A percentile compares a stretch with the other conserved stretches of the same genome.
Conservation (phyloP, 2,797 vertebrate species). For the Diplodus sargus region DNA sequence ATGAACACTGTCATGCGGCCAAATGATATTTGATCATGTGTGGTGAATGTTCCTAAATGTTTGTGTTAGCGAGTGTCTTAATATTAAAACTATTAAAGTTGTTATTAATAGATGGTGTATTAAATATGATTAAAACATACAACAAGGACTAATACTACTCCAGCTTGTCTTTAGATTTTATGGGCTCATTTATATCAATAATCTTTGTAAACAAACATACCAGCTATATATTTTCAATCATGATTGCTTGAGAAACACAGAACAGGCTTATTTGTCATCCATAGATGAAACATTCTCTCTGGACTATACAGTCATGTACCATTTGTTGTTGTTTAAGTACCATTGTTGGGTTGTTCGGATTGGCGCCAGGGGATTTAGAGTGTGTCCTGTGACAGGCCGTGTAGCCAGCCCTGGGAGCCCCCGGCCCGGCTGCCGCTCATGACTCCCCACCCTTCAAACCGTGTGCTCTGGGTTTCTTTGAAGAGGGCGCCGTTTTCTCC, state of each 20-base stretch:
- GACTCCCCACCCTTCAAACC: constrained; percentile 12
- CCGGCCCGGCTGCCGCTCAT: not conserved
- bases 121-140: not conserved
- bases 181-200: not conserved
- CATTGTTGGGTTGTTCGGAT: not conserved
- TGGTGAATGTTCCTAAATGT: not conserved
- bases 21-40: not conserved
- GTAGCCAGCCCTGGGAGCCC: not conserved
- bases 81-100: not conserved
- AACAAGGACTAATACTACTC: not conserved
- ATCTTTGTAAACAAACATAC: not conserved
- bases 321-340: not conserved
- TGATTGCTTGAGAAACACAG: not conserved
- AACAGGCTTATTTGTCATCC: not conserved
- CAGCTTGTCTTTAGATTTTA: not conserved
- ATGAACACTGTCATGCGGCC: not conserved
- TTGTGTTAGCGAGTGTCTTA: too few relatives aligned
- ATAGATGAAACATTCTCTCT: not conserved
- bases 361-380: not conserved
- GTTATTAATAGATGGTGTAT: not conserved
- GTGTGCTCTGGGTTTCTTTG: constrained; percentile 64
- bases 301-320: not conserved
- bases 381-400: not conserved
- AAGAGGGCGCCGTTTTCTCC: constrained; percentile 85
- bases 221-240: not conserved